phyloP scores from a whole-genome alignment of 2,888 invertebrate species.

The Drosophila phalerata region DNA sequence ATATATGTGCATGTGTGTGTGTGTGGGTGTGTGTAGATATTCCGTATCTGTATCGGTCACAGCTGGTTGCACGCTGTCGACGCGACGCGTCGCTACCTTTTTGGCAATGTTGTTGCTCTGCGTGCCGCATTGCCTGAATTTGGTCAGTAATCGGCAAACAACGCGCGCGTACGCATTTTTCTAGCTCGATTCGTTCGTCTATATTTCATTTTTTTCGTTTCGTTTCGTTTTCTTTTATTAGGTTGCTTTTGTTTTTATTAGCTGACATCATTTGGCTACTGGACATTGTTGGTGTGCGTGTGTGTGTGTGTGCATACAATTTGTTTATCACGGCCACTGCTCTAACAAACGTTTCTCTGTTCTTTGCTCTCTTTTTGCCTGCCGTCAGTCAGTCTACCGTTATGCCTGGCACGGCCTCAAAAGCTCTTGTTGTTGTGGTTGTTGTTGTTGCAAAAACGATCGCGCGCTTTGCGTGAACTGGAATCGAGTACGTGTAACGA shows the following conservation, averaged over 20 bases:
- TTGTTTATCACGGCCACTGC: constrained; percentile 44
- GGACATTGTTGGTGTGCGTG: constrained; percentile 23
- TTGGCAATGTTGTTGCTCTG: constrained; percentile 57
- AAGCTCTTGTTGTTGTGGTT: constrained; percentile 34
- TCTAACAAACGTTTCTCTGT: constrained; percentile 46
- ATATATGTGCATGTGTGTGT: background rate
- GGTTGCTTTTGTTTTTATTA: constrained; percentile 28
- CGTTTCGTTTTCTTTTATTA: constrained; percentile 29
- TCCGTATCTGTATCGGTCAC: constrained; percentile 53
- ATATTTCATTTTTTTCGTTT: constrained; percentile 10
- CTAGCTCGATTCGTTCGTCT: constrained; percentile 38
- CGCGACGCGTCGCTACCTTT: constrained; percentile 43
- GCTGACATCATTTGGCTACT: constrained; percentile 69
- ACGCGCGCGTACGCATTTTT: constrained; percentile 77
- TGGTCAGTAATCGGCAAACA: constrained; percentile 72
- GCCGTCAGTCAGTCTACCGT: constrained; percentile 51
- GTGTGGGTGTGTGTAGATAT: background rate
- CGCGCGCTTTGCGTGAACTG: constrained; percentile 44
- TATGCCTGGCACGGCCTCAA: constrained; percentile 39
- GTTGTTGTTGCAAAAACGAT: constrained; percentile 51
- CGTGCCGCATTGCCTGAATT: constrained; percentile 56
- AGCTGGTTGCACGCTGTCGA: constrained; percentile 58
- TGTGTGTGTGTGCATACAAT: constrained; percentile 28
- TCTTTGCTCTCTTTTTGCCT: constrained; percentile 31
- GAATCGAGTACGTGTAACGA: constrained; percentile 45